Evolutionary conservation across 2,113 vertebrate genomes (phyloP).

Genomic region (Myodes glareolus): DNA sequence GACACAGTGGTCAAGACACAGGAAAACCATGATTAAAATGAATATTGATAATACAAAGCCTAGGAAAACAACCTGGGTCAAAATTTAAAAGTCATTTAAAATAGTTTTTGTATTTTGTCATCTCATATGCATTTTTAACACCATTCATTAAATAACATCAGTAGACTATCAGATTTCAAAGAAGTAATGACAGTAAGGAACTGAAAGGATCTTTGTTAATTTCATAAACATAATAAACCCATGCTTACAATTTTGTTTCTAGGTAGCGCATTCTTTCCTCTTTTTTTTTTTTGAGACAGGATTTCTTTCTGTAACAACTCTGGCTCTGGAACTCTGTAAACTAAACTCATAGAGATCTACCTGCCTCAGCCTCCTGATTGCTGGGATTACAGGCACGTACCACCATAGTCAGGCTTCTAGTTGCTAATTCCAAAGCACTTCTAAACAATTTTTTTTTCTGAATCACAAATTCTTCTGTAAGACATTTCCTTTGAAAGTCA

Average conservation of each 20-base stretch:
- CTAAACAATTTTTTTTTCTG: conserved; percentile 14
- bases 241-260: conserved; percentile 16
- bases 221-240: conserved; percentile 15
- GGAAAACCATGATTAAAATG: neutral
- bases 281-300: neutral
- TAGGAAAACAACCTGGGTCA: neutral
- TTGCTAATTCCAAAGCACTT: conserved; percentile 28
- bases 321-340: neutral
- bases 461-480: conserved; percentile 38
- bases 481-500: conserved; percentile 31
- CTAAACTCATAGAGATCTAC: neutral
- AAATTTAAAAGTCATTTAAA: conserved; percentile 43
- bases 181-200: neutral
- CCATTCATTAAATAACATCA: neutral
- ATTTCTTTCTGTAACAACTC: neutral
- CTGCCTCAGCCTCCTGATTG: neutral
- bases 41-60: neutral
- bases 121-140: neutral
- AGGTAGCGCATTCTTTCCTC: neutral
- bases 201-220: neutral
- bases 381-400: neutral
- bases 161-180: neutral
- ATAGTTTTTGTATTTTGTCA: conserved; percentile 21
- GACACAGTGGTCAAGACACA: neutral
- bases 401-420: neutral